A percentile compares a stretch with the other conserved stretches of the same genome.
Conservation (phyloP, 2,113 vertebrate genomes). For the Leptodactylus fuscus region DNA sequence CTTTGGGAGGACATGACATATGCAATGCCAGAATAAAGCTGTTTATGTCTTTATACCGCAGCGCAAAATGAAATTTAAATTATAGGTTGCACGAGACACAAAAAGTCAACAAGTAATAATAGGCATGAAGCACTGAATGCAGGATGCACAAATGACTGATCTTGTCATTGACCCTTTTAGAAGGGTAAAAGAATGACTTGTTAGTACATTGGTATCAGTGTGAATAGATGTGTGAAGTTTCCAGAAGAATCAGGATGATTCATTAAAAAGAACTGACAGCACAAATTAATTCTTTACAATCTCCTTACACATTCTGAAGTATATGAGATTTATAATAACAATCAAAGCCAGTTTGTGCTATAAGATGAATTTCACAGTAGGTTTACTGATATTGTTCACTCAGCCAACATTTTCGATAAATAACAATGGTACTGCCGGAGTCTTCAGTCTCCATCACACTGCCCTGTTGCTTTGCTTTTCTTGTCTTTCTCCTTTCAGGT, state of each 20-base stretch:
- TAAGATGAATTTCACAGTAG: conserved; percentile 50
- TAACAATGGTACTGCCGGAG: conserved; percentile 38
- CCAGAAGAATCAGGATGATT: conserved; percentile 17
- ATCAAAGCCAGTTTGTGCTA: conserved; percentile 11
- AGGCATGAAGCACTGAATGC: conserved; percentile 30
- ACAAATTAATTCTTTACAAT: conserved; percentile 44
- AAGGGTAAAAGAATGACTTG: conserved; percentile 57
- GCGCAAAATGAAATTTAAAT: conserved; percentile 56
- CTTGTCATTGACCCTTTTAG: conserved; percentile 60
- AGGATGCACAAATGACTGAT: conserved; percentile 54
- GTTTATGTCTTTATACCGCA: conserved; percentile 42
- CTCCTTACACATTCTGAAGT: neutral
- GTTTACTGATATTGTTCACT: conserved; percentile 41
- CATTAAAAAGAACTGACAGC: conserved; percentile 38
- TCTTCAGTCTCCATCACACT: conserved; percentile 41
- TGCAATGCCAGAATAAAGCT: conserved; percentile 35
- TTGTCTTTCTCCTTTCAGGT: conserved; percentile 38
- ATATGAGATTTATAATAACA: conserved; percentile 1
- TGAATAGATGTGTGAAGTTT: conserved; percentile 37
- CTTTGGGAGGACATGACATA: conserved; percentile 48
- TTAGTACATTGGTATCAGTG: conserved; percentile 49
- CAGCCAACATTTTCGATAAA: conserved; percentile 30
- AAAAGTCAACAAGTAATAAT: conserved; percentile 60
- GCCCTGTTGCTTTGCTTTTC: conserved; percentile 41
- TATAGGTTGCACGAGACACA: conserved; percentile 54